Conservation (phyloP, 2,113 vertebrate species). For the Antechinus stuartii region DNA sequence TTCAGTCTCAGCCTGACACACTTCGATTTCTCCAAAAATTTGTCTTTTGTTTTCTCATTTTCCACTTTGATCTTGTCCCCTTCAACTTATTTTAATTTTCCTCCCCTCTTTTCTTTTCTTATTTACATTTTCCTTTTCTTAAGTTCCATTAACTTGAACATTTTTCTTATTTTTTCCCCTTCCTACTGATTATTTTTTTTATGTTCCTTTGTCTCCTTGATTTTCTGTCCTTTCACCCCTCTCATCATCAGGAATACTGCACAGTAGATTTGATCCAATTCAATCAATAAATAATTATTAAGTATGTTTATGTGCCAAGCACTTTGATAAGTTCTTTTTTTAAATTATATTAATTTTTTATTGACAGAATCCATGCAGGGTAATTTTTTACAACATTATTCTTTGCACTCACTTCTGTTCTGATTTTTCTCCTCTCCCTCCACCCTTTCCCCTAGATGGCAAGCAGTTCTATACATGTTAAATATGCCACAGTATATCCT, state of each 20-base stretch:
- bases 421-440: too few relatives aligned
- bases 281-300: not conserved
- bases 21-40: not conserved
- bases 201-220: not conserved
- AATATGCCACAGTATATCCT: too few relatives aligned
- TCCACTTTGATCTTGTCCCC: not conserved
- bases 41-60: not conserved
- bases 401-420: too few relatives aligned
- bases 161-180: not conserved
- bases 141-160: not conserved
- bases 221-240: not conserved
- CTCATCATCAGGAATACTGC: not conserved
- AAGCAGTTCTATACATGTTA: too few relatives aligned
- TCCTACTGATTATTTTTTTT: rapidly evolving
- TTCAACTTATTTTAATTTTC: not conserved
- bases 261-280: not conserved
- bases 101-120: not conserved
- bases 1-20: not conserved
- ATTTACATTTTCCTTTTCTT: not conserved
- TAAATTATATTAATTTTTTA: too few relatives aligned
- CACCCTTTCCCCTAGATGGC: too few relatives aligned
- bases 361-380: too few relatives aligned
- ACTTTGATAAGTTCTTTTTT: too few relatives aligned
- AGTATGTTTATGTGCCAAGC: too few relatives aligned
- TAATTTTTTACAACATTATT: too few relatives aligned